A percentile compares a stretch with the other conserved stretches of the same genome.
These are phyloP conservation scores for Yponomeuta sedellus DNA, from an alignment of 2,888 invertebrate genomes.

Conservation along the genomic window DNA sequence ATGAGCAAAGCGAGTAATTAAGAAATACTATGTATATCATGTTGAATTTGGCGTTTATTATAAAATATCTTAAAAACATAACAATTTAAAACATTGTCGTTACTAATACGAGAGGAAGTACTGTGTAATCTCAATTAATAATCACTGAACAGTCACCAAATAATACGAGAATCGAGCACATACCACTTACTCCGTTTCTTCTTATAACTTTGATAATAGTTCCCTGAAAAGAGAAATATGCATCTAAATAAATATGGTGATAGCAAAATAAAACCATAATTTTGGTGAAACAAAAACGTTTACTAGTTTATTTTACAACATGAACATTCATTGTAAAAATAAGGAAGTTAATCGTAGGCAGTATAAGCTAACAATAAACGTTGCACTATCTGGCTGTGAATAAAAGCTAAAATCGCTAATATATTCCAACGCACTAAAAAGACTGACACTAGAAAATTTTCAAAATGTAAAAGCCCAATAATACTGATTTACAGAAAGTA, in stretches of 20 bases:
- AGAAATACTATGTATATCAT: no score
- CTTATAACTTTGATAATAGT: neutral
- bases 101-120: no score
- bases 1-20: no score
- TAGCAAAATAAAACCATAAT: neutral
- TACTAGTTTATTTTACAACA: neutral
- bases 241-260: neutral
- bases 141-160: constrained; percentile 13
- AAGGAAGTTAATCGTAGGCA: no score
- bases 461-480: constrained; percentile 5
- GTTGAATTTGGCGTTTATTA: no score
- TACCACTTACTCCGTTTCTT: constrained; percentile 11
- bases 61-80: no score
- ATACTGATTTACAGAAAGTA: constrained; percentile 9
- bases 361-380: neutral
- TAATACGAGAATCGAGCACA: constrained; percentile 13
- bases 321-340: no score
- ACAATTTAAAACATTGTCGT: no score
- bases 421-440: neutral
- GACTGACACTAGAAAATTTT: no score
- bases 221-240: constrained; percentile 13
- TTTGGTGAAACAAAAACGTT: neutral
- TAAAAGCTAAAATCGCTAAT: neutral
- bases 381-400: neutral
- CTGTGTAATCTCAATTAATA: no score